A percentile compares a stretch with the other conserved stretches of the same genome.
phyloP scores from a whole-genome alignment of 1,140 invertebrate species.

The Drosophila erecta region DNA sequence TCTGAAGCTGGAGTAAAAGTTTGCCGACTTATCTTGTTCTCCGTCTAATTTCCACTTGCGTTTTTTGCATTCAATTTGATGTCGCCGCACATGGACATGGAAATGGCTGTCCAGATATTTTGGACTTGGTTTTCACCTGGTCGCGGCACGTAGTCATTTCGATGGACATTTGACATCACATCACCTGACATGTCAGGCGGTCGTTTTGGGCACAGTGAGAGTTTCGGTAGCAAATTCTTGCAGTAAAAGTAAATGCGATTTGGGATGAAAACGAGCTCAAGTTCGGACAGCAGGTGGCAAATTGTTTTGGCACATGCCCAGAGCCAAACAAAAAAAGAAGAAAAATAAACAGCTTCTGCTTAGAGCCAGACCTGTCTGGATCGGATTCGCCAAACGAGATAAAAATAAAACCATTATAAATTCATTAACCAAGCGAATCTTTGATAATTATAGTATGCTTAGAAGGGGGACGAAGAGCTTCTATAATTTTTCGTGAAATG shows the following conservation, averaged over 20 bases:
- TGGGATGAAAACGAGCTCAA: slow-evolving; percentile 42
- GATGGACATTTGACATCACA: slow-evolving; percentile 55
- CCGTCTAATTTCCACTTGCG: slow-evolving; percentile 35
- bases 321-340: slow-evolving; percentile 9
- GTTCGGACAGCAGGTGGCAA: slow-evolving; percentile 57
- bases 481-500: slow-evolving; percentile 45
- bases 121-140: slow-evolving; percentile 44
- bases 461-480: neutral
- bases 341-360: slow-evolving; percentile 11
- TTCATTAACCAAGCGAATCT: slow-evolving; percentile 54
- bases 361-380: slow-evolving; percentile 61
- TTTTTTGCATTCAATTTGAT: slow-evolving; percentile 44
- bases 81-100: slow-evolving; percentile 35
- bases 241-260: slow-evolving; percentile 65
- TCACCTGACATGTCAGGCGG: slow-evolving; percentile 62
- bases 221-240: slow-evolving; percentile 55
- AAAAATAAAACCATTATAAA: slow-evolving; percentile 64
- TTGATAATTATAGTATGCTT: slow-evolving; percentile 38
- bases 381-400: slow-evolving; percentile 19
- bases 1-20: slow-evolving; percentile 30
- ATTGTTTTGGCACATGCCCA: slow-evolving; percentile 75
- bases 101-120: slow-evolving; percentile 11
- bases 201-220: slow-evolving; percentile 44
- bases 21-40: slow-evolving; percentile 25
- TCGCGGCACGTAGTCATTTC: slow-evolving; percentile 34